A percentile compares a stretch with the other conserved stretches of the same genome.
phyloP scores from a whole-genome alignment of 2,113 vertebrate genomes.

The Heterotis niloticus region DNA sequence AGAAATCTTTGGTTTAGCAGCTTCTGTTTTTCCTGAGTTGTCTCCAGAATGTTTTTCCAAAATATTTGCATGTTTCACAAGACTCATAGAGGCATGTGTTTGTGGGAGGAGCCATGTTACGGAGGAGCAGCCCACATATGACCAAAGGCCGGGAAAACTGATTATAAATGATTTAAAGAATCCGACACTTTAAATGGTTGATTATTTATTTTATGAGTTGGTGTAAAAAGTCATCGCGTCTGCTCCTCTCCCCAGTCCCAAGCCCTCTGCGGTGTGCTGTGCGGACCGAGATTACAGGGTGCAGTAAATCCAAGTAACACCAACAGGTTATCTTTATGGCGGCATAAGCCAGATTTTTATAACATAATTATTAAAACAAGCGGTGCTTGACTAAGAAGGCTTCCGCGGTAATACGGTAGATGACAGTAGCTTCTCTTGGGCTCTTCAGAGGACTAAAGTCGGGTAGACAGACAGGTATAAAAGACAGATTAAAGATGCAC shows the following conservation, averaged over 20 bases:
- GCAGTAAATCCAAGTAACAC: background rate
- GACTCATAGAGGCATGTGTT: too few species aligned
- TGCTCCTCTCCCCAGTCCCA: background rate
- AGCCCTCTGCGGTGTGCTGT: background rate
- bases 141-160: background rate
- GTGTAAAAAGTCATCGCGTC: background rate
- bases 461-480: too few species aligned
- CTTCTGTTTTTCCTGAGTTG: too few species aligned
- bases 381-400: background rate
- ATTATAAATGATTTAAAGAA: background rate
- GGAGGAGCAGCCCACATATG: too few species aligned
- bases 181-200: background rate
- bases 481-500: too few species aligned
- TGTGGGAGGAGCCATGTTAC: too few species aligned
- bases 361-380: background rate
- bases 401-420: background rate
- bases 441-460: too few species aligned
- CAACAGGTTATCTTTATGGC: background rate
- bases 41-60: too few species aligned
- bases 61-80: too few species aligned
- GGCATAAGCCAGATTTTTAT: background rate
- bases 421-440: background rate
- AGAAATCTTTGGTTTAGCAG: too few species aligned
- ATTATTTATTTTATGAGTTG: background rate
- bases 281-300: background rate